These are phyloP conservation scores for Periophthalmus modestus DNA, from an alignment of 2,113 vertebrate genomes.

Conservation along the genomic window DNA sequence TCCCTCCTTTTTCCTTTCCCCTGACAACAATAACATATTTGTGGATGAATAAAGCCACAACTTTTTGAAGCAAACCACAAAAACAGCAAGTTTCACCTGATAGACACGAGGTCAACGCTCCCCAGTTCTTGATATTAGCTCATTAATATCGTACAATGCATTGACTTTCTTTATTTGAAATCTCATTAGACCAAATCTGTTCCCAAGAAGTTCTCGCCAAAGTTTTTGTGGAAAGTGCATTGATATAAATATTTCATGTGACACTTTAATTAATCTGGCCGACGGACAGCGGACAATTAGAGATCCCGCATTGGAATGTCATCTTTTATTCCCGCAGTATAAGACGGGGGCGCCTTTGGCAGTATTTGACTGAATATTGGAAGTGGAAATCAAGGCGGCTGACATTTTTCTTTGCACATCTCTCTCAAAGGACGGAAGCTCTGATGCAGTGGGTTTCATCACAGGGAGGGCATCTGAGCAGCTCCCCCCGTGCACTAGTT, in stretches of 20 bases:
- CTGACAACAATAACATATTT: no score
- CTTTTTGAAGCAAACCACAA: no score
- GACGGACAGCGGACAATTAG: slow-evolving; percentile 8
- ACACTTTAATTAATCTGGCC: slow-evolving; percentile 6
- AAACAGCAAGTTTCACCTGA: no score
- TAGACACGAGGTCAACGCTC: no score
- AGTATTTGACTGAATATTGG: slow-evolving; percentile 41
- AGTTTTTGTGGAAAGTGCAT: neutral
- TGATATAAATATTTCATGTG: neutral
- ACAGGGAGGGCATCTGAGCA: slow-evolving; percentile 23
- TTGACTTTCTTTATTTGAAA: neutral
- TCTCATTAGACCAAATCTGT: neutral
- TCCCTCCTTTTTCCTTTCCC: no score
- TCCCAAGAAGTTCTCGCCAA: neutral
- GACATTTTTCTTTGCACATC: slow-evolving; percentile 41
- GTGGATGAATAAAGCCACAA: no score
- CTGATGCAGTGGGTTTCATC: slow-evolving; percentile 47
- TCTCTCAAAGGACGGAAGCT: slow-evolving; percentile 53
- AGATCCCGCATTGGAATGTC: slow-evolving; percentile 48
- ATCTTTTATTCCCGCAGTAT: slow-evolving; percentile 24
- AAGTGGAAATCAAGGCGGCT: slow-evolving; percentile 40
- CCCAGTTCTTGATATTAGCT: no score
- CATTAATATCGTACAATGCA: neutral
- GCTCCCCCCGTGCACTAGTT: slow-evolving; percentile 8
- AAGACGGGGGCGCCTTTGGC: slow-evolving; percentile 44